phyloP scores from a whole-genome alignment of 1,140 invertebrate species.

The Diachasma alloeum region DNA sequence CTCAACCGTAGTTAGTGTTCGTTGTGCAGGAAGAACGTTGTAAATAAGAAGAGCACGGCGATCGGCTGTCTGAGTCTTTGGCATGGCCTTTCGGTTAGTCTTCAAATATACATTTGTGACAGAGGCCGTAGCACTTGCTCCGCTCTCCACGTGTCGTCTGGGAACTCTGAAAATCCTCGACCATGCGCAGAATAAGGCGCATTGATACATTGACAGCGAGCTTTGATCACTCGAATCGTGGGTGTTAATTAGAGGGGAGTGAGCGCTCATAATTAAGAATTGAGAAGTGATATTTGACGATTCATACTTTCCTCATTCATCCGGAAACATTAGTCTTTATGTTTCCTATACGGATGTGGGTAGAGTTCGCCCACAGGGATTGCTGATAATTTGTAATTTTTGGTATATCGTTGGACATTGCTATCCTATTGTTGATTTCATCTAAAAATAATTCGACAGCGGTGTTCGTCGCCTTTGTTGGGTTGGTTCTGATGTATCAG shows the following conservation, averaged over 20 bases:
- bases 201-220: too few species aligned
- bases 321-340: not conserved
- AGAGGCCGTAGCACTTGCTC: not conserved
- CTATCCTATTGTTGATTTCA: not conserved
- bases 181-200: too few species aligned
- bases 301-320: not conserved
- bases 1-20: not conserved
- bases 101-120: not conserved
- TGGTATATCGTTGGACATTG: not conserved
- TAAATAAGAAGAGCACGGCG: conserved; percentile 17
- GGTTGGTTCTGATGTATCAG: not conserved
- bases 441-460: not conserved
- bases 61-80: not conserved
- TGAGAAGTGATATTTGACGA: not conserved
- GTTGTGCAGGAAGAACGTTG: conserved; percentile 14
- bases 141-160: not conserved
- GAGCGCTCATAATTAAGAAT: not conserved
- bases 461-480: not conserved
- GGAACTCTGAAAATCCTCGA: not conserved
- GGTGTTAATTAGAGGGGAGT: not conserved
- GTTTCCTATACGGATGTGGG: not conserved
- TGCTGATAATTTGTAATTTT: not conserved
- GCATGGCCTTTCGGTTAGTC: not conserved
- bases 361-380: too few species aligned
- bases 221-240: not conserved